phyloP scores from a whole-genome alignment of 1,140 invertebrate species.

The Cotesia vestalis region DNA sequence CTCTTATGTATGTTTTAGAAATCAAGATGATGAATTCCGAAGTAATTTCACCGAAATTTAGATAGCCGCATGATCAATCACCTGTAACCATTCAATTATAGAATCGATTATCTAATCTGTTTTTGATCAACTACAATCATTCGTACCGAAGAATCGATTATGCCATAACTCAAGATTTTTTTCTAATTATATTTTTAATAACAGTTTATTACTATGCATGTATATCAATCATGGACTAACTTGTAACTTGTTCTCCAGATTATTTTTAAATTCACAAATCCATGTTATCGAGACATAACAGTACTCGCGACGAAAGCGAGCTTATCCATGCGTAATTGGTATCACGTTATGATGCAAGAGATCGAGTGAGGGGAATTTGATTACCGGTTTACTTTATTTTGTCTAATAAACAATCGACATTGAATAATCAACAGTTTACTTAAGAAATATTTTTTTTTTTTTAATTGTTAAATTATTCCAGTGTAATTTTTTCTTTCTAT shows the following conservation, averaged over 20 bases:
- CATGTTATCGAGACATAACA: conserved; percentile 20
- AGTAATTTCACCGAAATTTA: conserved; percentile 21
- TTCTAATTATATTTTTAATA: too few species aligned
- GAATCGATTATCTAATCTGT: conserved; percentile 1
- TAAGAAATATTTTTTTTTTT: background rate
- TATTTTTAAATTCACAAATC: conserved; percentile 9
- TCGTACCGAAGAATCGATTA: conserved; percentile 6
- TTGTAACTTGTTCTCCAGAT: conserved; percentile 7
- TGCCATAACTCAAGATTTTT: background rate
- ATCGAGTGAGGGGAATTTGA: conserved; percentile 1
- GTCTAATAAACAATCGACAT: conserved; percentile 33
- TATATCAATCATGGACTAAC: background rate
- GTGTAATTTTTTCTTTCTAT: background rate
- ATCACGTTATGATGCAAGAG: conserved; percentile 14
- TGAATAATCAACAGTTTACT: conserved; percentile 27
- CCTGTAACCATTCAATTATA: conserved; percentile 33
- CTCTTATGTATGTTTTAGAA: background rate
- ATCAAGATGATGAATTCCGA: conserved; percentile 2
- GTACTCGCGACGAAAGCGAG: conserved; percentile 7
- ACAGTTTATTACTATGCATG: background rate
- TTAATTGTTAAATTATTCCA: background rate
- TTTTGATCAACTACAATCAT: conserved; percentile 23
- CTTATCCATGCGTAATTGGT: conserved; percentile 31
- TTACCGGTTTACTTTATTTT: conserved; percentile 28
- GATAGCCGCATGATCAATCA: conserved; percentile 36